Evolutionary conservation across 2,113 vertebrate species (phyloP), one percentile per base, ranked within the genome.

Genomic region (Sander lucioperca): DNA sequence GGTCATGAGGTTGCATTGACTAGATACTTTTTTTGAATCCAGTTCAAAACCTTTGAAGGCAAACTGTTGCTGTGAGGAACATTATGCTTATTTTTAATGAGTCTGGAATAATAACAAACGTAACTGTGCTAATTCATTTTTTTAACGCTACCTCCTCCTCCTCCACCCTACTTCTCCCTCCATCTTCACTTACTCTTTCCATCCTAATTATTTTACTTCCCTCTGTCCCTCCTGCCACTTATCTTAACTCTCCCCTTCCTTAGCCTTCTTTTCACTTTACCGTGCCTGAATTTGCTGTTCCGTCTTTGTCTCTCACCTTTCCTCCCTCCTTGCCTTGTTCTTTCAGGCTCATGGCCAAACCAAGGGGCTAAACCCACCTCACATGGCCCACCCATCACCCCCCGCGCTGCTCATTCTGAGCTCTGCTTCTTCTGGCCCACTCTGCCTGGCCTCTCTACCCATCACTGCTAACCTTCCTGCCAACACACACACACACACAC

Each of bases 351-450:
- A 1, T 5, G 48, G 56, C 83, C 86, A 81, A 64, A 51, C 21
- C 4, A 19, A 23, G 47, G 25, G 62, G 57, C 66, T 87, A 57
- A 87, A 77, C 72, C 79, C 47, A 66, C 72, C 79, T 85, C 86
- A 77, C 77, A 82, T 89, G 87, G 86, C 79, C 73, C 59, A 47
- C 63, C 30, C 14, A 23, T 7, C 67, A 48, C 47, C 63, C 14
- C 0, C 45, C 58, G 8, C 36, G 36, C 36, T 39, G 36, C 36
- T 39, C 8, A 9, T 39, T 39, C 36, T 39, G 36, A 9, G 36
- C 36, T 39, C 36, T 58, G 67, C 69, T 76, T 57, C 62, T 50
- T 51, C 63, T 51, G 50, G 43, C 25, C 33, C 54, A 15, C 53
- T 47, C 33, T 23, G 70, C 47, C 47, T 11, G 51, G 47, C 59